A percentile compares a stretch with the other conserved stretches of the same genome.
Evolutionary conservation across 2,888 invertebrate genomes (phyloP).

Genomic region (Lasius fuliginosus): DNA sequence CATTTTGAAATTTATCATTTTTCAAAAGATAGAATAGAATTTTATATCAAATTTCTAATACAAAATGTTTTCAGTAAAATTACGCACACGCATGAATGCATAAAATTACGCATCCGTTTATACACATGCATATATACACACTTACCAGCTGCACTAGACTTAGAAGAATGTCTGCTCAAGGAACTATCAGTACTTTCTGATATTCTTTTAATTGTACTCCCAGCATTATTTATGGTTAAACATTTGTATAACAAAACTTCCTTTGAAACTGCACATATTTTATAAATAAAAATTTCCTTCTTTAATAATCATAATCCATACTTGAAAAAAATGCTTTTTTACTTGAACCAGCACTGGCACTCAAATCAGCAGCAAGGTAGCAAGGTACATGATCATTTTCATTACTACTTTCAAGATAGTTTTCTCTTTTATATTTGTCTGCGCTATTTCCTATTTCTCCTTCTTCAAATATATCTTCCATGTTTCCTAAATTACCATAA

Average conservation of each 20-base stretch:
- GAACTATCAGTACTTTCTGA: no score
- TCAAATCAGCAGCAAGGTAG: neutral
- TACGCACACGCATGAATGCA: no score
- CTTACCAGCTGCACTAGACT: no score
- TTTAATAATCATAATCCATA: neutral
- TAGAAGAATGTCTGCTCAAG: no score
- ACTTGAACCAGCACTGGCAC: neutral
- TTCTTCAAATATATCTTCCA: neutral
- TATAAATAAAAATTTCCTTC: neutral
- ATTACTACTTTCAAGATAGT: neutral
- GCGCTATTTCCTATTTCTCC: neutral
- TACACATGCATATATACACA: no score
- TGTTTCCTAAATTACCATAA: conserved; percentile 1
- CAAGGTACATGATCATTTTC: neutral
- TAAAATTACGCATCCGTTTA: no score
- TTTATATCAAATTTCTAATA: no score
- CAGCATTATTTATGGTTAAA: neutral
- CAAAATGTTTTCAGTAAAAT: no score
- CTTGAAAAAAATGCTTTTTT: neutral
- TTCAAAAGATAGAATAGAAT: no score
- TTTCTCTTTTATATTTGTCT: neutral
- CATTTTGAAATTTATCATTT: no score
- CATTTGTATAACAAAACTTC: neutral
- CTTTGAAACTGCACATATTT: neutral
- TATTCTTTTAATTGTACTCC: neutral